Conservation (phyloP, 2,888 invertebrate species). For the Pterostichus madidus region DNA sequence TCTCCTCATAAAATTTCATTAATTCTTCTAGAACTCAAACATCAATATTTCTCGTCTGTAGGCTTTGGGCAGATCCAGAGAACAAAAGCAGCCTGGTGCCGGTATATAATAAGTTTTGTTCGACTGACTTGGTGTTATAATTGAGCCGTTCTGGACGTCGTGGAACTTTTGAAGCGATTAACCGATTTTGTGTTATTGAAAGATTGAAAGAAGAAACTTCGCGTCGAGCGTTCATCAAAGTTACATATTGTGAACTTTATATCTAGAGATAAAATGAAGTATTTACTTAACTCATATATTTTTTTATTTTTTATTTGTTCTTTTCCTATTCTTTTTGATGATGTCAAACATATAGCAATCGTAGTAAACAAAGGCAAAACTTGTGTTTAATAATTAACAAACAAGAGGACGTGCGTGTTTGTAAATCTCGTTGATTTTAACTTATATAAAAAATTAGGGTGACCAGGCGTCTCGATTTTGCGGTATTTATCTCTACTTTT, state of each 20-base stretch:
- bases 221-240: not conserved
- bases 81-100: not conserved
- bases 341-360: too few species aligned
- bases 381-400: too few species aligned
- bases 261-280: too few species aligned
- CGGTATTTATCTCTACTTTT: too few species aligned
- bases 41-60: not conserved
- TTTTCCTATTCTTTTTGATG: too few species aligned
- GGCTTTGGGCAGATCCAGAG: not conserved
- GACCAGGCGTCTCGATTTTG: too few species aligned
- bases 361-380: too few species aligned
- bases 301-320: too few species aligned
- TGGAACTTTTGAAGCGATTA: slow-evolving; percentile 32
- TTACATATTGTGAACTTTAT: not conserved
- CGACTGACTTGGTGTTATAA: slow-evolving; percentile 10
- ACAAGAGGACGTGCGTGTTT: too few species aligned
- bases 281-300: too few species aligned
- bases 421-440: too few species aligned
- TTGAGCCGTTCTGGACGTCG: slow-evolving; percentile 17
- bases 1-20: not conserved
- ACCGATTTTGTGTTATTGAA: slow-evolving; percentile 32
- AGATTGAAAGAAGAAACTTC: slow-evolving; percentile 7
- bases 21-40: not conserved
- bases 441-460: too few species aligned
- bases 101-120: slow-evolving; percentile 19